Percentiles rank a stretch among this genome's conserved stretches.
These are phyloP conservation scores for Sphaerophoria rueppellii DNA, from an alignment of 2,888 invertebrate genomes.

Conservation along the genomic window DNA sequence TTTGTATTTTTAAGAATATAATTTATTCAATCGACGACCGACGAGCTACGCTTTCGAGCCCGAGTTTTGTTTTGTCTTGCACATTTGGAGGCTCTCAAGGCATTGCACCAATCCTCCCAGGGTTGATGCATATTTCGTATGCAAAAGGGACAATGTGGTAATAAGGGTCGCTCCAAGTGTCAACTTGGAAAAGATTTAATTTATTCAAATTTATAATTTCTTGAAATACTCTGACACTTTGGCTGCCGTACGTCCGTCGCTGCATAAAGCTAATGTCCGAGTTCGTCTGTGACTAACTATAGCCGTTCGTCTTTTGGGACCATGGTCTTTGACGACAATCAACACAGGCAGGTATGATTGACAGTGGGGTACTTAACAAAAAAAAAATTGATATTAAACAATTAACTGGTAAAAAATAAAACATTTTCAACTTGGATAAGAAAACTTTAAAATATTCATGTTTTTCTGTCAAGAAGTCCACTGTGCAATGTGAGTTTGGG, in stretches of 20 bases:
- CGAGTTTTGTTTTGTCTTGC: background rate
- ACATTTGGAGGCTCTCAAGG: conserved; percentile 8
- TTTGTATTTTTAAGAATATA: conserved; percentile 58
- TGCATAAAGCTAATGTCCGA: conserved; percentile 25
- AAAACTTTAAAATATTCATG: background rate
- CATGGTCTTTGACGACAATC: conserved; percentile 41
- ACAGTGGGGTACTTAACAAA: background rate
- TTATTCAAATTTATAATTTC: conserved; percentile 73
- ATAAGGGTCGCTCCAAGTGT: conserved; percentile 70
- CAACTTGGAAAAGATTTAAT: conserved; percentile 66
- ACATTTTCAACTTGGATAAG: background rate
- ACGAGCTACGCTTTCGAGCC: conserved; percentile 38
- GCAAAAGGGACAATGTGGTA: conserved; percentile 73
- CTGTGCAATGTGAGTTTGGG: conserved; percentile 25
- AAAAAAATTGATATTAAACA: background rate
- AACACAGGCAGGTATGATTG: background rate
- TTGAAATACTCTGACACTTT: conserved; percentile 66
- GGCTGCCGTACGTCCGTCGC: conserved; percentile 29
- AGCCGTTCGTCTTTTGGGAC: conserved; percentile 22
- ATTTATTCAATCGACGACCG: conserved; percentile 68
- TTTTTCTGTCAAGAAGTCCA: background rate
- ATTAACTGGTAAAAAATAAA: background rate
- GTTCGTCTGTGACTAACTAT: conserved; percentile 14
- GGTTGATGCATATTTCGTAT: conserved; percentile 54
- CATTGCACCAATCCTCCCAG: conserved; percentile 25